A percentile compares a stretch with the other conserved stretches of the same genome.
These are phyloP conservation scores for Liodrosophila aerea DNA, from an alignment of 2,888 invertebrate species.

Conservation along the genomic window DNA sequence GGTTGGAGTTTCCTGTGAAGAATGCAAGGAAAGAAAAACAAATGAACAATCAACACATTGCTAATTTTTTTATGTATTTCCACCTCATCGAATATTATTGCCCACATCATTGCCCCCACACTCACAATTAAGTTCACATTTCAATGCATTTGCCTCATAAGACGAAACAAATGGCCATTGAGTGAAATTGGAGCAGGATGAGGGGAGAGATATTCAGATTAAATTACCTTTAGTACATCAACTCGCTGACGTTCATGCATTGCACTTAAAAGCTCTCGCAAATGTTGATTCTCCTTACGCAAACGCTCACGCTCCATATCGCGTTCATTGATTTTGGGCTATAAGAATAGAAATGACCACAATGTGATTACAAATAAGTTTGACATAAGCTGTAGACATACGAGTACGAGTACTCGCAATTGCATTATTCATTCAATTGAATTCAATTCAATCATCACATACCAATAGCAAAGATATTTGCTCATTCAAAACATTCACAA, in stretches of 20 bases:
- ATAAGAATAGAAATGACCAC: background rate
- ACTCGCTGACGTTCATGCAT: conserved; percentile 83
- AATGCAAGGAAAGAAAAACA: background rate
- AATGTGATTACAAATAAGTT: background rate
- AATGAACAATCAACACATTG: too few relatives aligned
- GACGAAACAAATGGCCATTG: background rate
- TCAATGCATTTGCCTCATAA: too few relatives aligned
- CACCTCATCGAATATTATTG: too few relatives aligned
- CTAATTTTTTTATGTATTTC: background rate
- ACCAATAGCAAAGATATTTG: conserved; percentile 89
- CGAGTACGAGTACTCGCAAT: too few relatives aligned
- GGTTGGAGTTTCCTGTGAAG: conserved; percentile 80
- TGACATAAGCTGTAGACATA: too few relatives aligned
- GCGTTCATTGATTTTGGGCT: conserved; percentile 89
- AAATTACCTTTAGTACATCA: conserved; percentile 79
- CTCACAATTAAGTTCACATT: too few relatives aligned
- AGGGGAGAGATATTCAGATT: background rate
- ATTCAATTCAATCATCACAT: too few relatives aligned
- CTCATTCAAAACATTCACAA: conserved; percentile 86
- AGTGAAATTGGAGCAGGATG: background rate
- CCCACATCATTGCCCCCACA: too few relatives aligned
- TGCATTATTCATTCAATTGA: too few relatives aligned
- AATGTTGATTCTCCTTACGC: conserved; percentile 88
- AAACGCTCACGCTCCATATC: conserved; percentile 90
- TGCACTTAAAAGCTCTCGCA: conserved; percentile 88